These are phyloP conservation scores for Metalampra italica DNA, from an alignment of 2,888 invertebrate species.

Conservation along the genomic window DNA sequence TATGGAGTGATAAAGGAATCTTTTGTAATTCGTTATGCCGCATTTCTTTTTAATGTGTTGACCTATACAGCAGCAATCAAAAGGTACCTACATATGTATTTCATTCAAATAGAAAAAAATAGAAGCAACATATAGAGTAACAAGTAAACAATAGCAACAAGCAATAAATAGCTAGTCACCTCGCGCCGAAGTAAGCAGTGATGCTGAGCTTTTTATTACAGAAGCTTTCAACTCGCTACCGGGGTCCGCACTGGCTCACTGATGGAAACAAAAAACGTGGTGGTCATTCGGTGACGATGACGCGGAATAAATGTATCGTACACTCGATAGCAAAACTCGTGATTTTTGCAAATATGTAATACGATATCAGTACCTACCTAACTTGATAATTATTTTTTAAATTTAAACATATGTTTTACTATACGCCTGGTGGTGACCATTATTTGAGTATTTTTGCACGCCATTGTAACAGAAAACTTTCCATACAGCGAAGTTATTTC, in stretches of 20 bases:
- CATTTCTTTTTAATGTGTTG: constrained; percentile 4
- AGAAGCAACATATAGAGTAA: constrained; percentile 23
- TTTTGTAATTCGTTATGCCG: constrained; percentile 27
- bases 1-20: constrained; percentile 43
- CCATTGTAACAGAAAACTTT: no score
- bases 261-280: constrained; percentile 50
- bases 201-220: constrained; percentile 25
- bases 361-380: not conserved
- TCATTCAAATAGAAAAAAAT: not conserved
- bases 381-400: not conserved
- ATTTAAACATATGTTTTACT: no score
- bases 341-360: not conserved
- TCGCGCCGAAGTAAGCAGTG: constrained; percentile 24
- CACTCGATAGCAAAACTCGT: constrained; percentile 10
- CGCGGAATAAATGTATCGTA: constrained; percentile 25
- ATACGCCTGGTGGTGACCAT: no score
- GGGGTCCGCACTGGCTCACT: constrained; percentile 35
- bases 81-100: no score
- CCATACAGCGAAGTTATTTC: no score
- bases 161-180: constrained; percentile 45
- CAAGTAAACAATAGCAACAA: constrained; percentile 31
- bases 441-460: no score
- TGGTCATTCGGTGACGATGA: constrained; percentile 44
- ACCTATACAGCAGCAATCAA: not conserved
- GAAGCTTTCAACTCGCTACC: constrained; percentile 42